A percentile compares a stretch with the other conserved stretches of the same genome.
Evolutionary conservation across 2,113 vertebrate species (phyloP).

Genomic region (Gallinago undulata): DNA sequence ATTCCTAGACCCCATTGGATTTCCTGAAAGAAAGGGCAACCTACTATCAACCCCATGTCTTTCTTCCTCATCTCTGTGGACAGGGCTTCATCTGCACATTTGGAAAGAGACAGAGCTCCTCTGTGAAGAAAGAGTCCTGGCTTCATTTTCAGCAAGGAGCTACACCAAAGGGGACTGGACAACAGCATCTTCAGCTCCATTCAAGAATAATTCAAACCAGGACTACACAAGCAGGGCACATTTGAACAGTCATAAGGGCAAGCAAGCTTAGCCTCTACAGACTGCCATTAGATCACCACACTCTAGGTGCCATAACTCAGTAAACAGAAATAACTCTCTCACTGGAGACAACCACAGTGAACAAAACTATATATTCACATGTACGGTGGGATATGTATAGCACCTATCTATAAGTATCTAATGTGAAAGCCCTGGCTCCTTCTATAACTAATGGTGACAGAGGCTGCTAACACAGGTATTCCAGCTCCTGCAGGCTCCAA

Average conservation of each 20-base stretch:
- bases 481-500: not conserved
- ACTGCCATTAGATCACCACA: not conserved
- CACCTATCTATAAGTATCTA: not conserved
- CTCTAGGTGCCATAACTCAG: not conserved
- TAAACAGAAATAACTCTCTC: not conserved
- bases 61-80: not conserved
- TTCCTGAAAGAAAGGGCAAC: not conserved
- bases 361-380: not conserved
- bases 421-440: rapidly evolving
- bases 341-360: not conserved
- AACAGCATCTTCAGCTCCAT: not conserved
- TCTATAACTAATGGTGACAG: not conserved
- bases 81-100: not conserved
- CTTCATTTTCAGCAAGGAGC: not conserved
- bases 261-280: not conserved
- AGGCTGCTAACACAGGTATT: not conserved
- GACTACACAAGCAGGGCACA: not conserved
- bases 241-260: not conserved
- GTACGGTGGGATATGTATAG: rapidly evolving
- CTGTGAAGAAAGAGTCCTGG: not conserved
- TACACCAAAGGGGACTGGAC: not conserved
- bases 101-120: not conserved
- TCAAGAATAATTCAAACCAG: not conserved
- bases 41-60: not conserved
- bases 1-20: not conserved